Percentiles rank a stretch among this genome's conserved stretches.
Evolutionary conservation across 2,113 vertebrate genomes (phyloP).

Genomic region (Oreochromis spilurus): DNA sequence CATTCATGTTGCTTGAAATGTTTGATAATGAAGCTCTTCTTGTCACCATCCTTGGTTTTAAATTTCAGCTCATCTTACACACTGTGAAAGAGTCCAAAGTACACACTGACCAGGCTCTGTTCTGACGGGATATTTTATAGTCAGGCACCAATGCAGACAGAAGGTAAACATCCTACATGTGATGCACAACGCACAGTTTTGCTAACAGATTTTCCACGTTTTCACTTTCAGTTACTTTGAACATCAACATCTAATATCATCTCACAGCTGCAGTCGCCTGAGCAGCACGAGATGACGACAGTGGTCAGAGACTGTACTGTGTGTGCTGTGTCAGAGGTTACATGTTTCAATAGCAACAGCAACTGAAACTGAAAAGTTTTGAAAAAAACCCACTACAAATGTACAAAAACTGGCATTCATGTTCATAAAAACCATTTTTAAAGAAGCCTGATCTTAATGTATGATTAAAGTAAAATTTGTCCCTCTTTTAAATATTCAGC

Average conservation of each 20-base stretch:
- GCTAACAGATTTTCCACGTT: not conserved
- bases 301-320: not conserved
- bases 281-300: slow-evolving; percentile 14
- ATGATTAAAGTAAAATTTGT: not conserved
- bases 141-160: not conserved
- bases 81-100: not conserved
- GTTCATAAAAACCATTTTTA: not conserved
- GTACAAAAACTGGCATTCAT: not conserved
- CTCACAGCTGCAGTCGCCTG: not conserved
- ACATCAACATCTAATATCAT: not conserved
- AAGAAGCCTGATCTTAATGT: not conserved
- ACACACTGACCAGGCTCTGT: not conserved
- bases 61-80: not conserved
- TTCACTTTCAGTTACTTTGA: not conserved
- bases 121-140: not conserved
- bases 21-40: not conserved
- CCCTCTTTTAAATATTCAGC: not conserved
- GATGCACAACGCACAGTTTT: not conserved
- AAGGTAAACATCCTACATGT: not conserved
- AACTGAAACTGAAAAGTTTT: not conserved
- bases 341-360: not conserved
- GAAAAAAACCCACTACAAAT: not conserved
- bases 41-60: not conserved
- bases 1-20: slow-evolving; percentile 1
- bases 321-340: not conserved